Percentiles rank a stretch among this genome's conserved stretches.
These are phyloP conservation scores for Urosaurus nigricauda DNA, from an alignment of 2,797 vertebrate genomes.

Conservation along the genomic window DNA sequence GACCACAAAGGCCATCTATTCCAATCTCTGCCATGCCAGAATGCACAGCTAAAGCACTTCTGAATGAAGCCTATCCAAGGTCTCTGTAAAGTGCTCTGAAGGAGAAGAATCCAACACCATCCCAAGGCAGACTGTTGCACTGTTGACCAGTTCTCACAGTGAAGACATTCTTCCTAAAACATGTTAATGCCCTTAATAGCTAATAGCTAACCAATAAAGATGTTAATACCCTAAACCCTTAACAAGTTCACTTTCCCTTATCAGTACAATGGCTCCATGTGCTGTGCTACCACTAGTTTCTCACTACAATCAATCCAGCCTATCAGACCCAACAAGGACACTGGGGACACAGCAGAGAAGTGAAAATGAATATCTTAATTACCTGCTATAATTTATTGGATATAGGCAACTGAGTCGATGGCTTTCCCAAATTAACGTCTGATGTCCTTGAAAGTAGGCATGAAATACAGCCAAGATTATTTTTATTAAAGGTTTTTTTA, in stretches of 20 bases:
- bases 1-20: too few species aligned
- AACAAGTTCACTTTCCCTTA: constrained; percentile 20
- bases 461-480: constrained; percentile 60
- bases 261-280: constrained; percentile 24
- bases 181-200: too few species aligned
- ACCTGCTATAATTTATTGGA: constrained; percentile 65
- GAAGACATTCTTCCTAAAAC: too few species aligned
- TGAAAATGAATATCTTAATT: constrained; percentile 74
- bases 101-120: too few species aligned
- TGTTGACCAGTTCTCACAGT: too few species aligned
- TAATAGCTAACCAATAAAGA: constrained; percentile 12
- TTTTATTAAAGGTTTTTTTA: constrained; percentile 7
- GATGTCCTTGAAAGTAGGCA: constrained; percentile 66
- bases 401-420: constrained; percentile 60
- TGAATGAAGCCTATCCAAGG: too few species aligned
- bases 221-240: neutral
- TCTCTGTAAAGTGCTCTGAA: too few species aligned
- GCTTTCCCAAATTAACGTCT: constrained; percentile 70
- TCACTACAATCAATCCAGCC: constrained; percentile 60
- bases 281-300: constrained; percentile 20
- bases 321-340: constrained; percentile 63
- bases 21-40: too few species aligned
- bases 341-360: constrained; percentile 49
- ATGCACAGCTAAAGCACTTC: too few species aligned
- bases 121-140: too few species aligned